Evolutionary conservation across 2,888 invertebrate species (phyloP).

Genomic region (Cephus pygmeus): DNA sequence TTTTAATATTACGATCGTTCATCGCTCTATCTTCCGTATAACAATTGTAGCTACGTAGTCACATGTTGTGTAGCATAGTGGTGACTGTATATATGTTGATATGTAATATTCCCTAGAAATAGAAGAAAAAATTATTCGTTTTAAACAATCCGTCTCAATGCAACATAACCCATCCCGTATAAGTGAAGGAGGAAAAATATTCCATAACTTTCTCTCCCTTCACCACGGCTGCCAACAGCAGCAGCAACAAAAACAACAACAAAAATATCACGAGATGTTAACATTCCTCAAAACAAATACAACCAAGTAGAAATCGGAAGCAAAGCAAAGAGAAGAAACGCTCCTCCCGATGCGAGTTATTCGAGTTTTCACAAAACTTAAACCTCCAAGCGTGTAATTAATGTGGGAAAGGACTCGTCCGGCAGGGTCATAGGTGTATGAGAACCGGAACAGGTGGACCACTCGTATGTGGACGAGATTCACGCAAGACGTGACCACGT

Average conservation of each 20-base stretch:
- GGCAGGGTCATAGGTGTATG: slow-evolving; percentile 57
- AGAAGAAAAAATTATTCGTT: slow-evolving; percentile 43
- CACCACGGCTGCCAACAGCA: neutral
- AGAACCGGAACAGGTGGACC: slow-evolving; percentile 59
- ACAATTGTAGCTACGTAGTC: slow-evolving; percentile 34
- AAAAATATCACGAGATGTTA: slow-evolving; percentile 26
- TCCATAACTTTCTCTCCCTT: slow-evolving; percentile 4
- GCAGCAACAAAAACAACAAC: neutral
- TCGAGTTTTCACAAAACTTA: slow-evolving; percentile 41
- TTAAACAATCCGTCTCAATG: slow-evolving; percentile 25
- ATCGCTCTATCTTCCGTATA: neutral
- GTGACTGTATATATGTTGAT: slow-evolving; percentile 65
- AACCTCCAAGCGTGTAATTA: slow-evolving; percentile 45
- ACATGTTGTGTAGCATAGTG: slow-evolving; percentile 53
- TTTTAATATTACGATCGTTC: neutral
- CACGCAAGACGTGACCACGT: slow-evolving; percentile 48
- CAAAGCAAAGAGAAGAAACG: neutral
- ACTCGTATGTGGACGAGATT: slow-evolving; percentile 28
- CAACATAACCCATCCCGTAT: neutral
- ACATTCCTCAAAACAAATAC: slow-evolving; percentile 24
- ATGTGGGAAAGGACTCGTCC: slow-evolving; percentile 51
- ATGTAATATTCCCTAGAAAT: slow-evolving; percentile 62
- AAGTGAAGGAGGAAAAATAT: neutral
- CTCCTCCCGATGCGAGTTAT: neutral
- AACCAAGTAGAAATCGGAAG: slow-evolving; percentile 1